A percentile compares a stretch with the other conserved stretches of the same genome.
Evolutionary conservation across 2,113 vertebrate genomes (phyloP).

Genomic region (Eclectus roratus): DNA sequence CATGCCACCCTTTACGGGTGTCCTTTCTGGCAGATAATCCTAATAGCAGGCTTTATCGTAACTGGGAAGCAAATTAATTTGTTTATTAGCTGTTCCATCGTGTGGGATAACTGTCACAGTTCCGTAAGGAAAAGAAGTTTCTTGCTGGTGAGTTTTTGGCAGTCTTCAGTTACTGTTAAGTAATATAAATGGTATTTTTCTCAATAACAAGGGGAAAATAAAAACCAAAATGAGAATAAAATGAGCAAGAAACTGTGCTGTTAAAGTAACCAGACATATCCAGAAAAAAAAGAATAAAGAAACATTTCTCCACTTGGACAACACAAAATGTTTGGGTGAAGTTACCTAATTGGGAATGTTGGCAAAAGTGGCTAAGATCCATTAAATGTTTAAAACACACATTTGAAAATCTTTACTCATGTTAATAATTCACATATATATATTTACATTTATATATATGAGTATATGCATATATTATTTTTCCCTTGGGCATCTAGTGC

Average conservation of each 20-base stretch:
- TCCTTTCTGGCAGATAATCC: background rate
- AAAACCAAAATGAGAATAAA: background rate
- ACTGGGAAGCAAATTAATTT: background rate
- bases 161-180: background rate
- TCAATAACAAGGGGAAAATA: background rate
- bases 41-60: background rate
- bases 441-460: background rate
- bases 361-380: background rate
- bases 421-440: background rate
- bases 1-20: rapidly evolving
- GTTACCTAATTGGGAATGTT: background rate
- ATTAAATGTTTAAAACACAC: background rate
- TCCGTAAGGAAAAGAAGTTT: background rate
- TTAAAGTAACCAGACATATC: background rate
- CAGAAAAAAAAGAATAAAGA: background rate
- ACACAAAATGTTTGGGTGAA: background rate
- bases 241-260: background rate
- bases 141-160: background rate
- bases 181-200: slow-evolving; percentile 7
- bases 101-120: background rate
- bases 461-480: background rate
- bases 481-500: background rate
- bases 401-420: background rate
- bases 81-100: background rate
- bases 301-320: background rate